These are phyloP conservation scores for human (Homo sapiens) DNA, from an alignment of 2,113 vertebrate genomes.

Conservation along the genomic window DNA sequence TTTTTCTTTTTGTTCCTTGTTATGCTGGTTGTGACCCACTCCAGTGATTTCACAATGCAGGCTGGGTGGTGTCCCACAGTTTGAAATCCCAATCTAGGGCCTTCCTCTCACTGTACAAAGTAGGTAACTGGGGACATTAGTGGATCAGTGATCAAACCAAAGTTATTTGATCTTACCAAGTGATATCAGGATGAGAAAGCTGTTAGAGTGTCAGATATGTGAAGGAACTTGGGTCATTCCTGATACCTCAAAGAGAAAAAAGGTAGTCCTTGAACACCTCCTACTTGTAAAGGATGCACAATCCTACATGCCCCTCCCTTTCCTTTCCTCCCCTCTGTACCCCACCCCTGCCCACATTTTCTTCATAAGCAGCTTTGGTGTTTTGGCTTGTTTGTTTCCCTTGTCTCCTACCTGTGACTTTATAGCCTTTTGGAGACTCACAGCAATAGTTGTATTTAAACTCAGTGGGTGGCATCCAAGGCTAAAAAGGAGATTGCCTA, in stretches of 20 bases:
- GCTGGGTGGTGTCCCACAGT: background rate
- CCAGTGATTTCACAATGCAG: background rate
- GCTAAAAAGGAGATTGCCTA: background rate
- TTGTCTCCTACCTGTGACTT: background rate
- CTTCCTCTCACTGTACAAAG: background rate
- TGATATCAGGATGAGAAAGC: background rate
- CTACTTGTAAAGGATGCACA: fast-evolving
- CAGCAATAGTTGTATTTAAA: background rate
- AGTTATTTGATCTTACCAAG: background rate
- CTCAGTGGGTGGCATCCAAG: background rate
- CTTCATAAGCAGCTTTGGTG: background rate
- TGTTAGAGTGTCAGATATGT: too few species aligned
- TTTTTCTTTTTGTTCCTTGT: background rate
- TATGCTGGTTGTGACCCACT: background rate
- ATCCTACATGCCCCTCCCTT: background rate
- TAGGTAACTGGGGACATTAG: background rate
- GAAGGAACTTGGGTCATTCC: background rate
- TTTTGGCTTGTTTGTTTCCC: background rate
- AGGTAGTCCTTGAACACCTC: fast-evolving
- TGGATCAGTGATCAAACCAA: background rate
- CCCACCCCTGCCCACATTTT: background rate
- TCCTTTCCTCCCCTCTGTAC: background rate
- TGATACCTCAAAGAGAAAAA: background rate
- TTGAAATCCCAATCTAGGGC: background rate
- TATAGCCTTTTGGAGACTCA: background rate